Evolutionary conservation across 2,888 invertebrate genomes (phyloP).

Genomic region (Spatulosminthurus flaviceps): DNA sequence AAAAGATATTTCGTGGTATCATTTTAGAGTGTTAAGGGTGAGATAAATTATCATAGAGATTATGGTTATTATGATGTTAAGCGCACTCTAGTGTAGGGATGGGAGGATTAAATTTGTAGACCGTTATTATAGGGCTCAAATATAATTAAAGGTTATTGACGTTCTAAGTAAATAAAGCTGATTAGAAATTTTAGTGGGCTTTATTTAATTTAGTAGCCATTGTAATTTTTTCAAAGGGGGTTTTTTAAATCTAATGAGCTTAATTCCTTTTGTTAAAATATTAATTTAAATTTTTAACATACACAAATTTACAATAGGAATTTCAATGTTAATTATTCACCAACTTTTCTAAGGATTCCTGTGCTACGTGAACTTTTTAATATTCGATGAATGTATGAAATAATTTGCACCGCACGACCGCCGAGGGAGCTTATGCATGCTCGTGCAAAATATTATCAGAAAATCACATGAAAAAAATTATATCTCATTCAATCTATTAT

Average conservation of each 20-base stretch:
- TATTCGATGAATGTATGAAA: conserved; percentile 37
- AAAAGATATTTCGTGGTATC: no score
- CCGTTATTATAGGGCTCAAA: no score
- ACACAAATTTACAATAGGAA: neutral
- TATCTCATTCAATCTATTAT: neutral
- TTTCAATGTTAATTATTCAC: neutral
- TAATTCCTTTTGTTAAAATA: no score
- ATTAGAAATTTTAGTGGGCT: no score
- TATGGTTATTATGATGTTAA: no score
- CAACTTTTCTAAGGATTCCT: neutral
- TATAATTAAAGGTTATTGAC: neutral
- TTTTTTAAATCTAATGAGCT: no score
- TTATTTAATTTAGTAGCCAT: no score
- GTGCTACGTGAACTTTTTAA: neutral
- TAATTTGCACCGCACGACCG: conserved; percentile 35
- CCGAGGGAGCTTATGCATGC: conserved; percentile 1
- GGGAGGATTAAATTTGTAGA: neutral
- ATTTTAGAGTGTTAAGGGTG: no score
- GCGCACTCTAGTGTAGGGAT: no score
- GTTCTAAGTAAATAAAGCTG: neutral
- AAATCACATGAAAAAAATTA: neutral
- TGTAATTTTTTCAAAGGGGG: no score
- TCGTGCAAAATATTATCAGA: neutral
- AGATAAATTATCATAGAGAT: no score
- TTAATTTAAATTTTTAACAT: neutral